These are phyloP conservation scores for Amiota communis DNA, from an alignment of 2,888 invertebrate species.

Conservation along the genomic window DNA sequence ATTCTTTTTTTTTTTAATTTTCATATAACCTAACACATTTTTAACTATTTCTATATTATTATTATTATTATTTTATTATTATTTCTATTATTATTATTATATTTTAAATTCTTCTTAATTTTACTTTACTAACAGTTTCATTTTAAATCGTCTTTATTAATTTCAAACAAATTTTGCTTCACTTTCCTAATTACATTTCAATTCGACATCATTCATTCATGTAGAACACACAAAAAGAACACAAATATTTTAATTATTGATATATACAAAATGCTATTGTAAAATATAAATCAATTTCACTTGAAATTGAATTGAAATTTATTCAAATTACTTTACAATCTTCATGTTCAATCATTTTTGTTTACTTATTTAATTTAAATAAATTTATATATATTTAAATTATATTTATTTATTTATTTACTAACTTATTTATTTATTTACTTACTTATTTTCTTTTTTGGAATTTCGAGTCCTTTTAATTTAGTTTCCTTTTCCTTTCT, in stretches of 20 bases:
- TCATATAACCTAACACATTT: conserved; percentile 54
- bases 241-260: neutral
- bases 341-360: no score
- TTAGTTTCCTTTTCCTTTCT: conserved; percentile 32
- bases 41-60: conserved; percentile 50
- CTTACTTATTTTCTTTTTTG: conserved; percentile 30
- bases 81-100: no score
- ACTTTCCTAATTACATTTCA: neutral
- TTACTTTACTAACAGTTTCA: conserved; percentile 7
- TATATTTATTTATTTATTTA: conserved; percentile 5
- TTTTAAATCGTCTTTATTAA: neutral
- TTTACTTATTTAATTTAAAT: no score
- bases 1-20: conserved; percentile 18
- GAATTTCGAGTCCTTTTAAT: conserved; percentile 18
- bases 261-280: conserved; percentile 1
- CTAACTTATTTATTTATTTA: neutral
- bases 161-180: neutral
- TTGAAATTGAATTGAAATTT: no score
- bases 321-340: no score
- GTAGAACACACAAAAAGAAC: neutral
- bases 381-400: neutral
- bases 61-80: no score
- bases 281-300: neutral
- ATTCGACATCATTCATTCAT: neutral
- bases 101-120: conserved; percentile 47